phyloP scores from a whole-genome alignment of 2,888 invertebrate species.

The Pemphredon lugubris region DNA sequence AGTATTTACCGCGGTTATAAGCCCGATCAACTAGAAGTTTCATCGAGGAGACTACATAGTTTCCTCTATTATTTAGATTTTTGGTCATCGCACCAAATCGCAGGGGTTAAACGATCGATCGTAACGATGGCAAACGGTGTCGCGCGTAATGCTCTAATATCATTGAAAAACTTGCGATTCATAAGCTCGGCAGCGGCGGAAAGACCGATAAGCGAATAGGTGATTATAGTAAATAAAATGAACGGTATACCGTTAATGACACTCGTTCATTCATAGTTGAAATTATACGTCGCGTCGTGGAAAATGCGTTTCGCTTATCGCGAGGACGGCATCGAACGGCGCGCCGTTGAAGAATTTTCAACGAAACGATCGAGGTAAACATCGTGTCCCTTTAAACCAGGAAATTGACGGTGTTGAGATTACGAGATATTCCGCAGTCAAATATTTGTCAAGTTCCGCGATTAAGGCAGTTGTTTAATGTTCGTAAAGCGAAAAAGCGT shows the following conservation, averaged over 20 bases:
- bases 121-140: too few relatives aligned
- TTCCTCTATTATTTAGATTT: slow-evolving; percentile 5
- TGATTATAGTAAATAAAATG: too few relatives aligned
- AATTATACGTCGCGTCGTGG: not conserved
- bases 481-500: not conserved
- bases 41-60: slow-evolving; percentile 1
- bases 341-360: too few relatives aligned
- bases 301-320: too few relatives aligned
- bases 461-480: slow-evolving; percentile 9
- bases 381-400: too few relatives aligned
- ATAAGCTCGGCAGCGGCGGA: too few relatives aligned
- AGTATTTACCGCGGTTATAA: slow-evolving; percentile 19
- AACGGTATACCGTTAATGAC: not conserved
- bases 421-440: slow-evolving; percentile 14
- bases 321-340: too few relatives aligned
- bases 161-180: too few relatives aligned
- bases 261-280: not conserved
- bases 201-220: too few relatives aligned
- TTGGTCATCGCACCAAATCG: not conserved
- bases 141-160: too few relatives aligned
- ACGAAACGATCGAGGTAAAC: too few relatives aligned
- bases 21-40: slow-evolving; percentile 6
- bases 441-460: slow-evolving; percentile 37
- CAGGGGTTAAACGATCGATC: not conserved
- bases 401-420: slow-evolving; percentile 13